phyloP scores from a whole-genome alignment of 2,113 vertebrate genomes.

The Clinocottus analis region DNA sequence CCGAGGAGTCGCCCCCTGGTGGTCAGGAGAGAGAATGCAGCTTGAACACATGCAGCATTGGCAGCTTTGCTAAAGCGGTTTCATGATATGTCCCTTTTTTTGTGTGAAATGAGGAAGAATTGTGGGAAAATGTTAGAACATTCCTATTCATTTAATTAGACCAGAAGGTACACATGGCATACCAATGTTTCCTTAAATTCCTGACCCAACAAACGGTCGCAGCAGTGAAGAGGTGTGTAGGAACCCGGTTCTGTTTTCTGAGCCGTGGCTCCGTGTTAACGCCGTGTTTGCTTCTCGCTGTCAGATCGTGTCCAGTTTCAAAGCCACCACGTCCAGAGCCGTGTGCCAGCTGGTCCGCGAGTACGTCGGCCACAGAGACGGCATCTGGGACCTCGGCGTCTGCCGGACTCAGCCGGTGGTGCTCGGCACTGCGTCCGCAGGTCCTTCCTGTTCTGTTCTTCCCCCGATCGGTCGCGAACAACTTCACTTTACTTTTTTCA shows the following conservation, averaged over 20 bases:
- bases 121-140: neutral
- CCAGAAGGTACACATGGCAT: neutral
- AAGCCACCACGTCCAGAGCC: slow-evolving; percentile 95
- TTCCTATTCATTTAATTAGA: neutral
- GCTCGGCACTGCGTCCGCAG: slow-evolving; percentile 95
- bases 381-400: slow-evolving; percentile 96
- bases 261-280: neutral
- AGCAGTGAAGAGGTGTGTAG: slow-evolving; percentile 13
- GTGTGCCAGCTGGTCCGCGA: slow-evolving; percentile 96
- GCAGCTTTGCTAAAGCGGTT: neutral
- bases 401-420: slow-evolving; percentile 91
- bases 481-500: no score
- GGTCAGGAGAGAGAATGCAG: no score
- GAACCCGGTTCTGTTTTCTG: slow-evolving; percentile 22
- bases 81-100: neutral
- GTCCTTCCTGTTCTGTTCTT: slow-evolving; percentile 36
- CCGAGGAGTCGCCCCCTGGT: no score
- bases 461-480: neutral
- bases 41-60: no score
- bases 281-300: neutral
- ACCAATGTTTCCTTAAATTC: no score
- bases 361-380: slow-evolving; percentile 94
- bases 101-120: neutral
- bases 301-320: slow-evolving; percentile 98
- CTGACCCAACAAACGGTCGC: neutral